phyloP scores from a whole-genome alignment of 2,113 vertebrate genomes.

The Phylloscopus whistleri region DNA sequence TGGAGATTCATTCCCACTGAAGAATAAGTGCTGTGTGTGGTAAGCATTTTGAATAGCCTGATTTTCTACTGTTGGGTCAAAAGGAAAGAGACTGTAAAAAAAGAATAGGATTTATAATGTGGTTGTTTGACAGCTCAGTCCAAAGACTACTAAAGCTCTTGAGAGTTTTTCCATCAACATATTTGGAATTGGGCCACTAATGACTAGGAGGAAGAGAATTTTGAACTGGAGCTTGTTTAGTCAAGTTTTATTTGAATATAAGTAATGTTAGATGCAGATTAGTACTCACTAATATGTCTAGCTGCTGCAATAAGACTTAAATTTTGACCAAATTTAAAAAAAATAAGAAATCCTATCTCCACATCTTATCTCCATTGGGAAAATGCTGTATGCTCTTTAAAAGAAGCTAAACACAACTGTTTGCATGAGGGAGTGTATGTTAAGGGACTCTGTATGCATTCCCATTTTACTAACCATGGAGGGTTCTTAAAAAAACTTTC shows the following conservation, averaged over 20 bases:
- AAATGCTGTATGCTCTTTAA: background rate
- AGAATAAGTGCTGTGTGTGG: background rate
- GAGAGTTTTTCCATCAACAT: background rate
- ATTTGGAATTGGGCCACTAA: slow-evolving; percentile 13
- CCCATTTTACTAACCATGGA: background rate
- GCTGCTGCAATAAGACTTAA: background rate
- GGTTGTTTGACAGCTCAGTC: slow-evolving; percentile 10
- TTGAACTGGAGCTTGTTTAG: background rate
- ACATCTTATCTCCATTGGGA: background rate
- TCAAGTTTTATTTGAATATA: slow-evolving; percentile 8
- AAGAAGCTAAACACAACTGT: background rate
- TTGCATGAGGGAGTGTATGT: background rate
- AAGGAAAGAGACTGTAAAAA: slow-evolving; percentile 7
- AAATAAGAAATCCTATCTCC: background rate
- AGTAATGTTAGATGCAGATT: background rate
- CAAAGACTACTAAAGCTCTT: slow-evolving; percentile 6
- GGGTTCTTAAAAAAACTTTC: background rate
- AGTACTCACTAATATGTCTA: background rate
- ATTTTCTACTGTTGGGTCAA: slow-evolving; percentile 1
- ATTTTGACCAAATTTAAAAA: background rate
- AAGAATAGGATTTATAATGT: slow-evolving; percentile 34
- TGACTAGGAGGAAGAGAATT: background rate
- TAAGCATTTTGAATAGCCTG: background rate
- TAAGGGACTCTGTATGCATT: background rate
- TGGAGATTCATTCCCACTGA: background rate